These are phyloP conservation scores for Cyclophora albipunctata DNA, from an alignment of 2,888 invertebrate genomes.

Conservation along the genomic window DNA sequence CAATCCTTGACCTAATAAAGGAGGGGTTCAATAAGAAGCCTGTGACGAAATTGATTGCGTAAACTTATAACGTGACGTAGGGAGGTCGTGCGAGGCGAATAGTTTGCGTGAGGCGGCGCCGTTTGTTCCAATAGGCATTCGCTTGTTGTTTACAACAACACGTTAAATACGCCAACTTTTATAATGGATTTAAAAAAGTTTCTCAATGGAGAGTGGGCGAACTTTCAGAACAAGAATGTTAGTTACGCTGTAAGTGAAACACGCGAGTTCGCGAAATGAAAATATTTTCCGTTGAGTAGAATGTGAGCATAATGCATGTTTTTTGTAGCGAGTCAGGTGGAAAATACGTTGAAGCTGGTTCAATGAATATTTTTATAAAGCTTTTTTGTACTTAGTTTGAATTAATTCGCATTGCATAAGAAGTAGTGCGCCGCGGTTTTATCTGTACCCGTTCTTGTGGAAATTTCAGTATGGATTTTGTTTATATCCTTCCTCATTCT, in stretches of 20 bases:
- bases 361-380: too few species aligned
- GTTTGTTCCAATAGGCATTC: conserved; percentile 17
- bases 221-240: conserved; percentile 19
- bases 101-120: conserved; percentile 21
- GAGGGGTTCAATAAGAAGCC: background rate
- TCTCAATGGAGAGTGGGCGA: conserved; percentile 24
- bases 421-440: too few species aligned
- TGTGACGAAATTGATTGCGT: conserved; percentile 6
- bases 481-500: too few species aligned
- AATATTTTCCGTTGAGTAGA: conserved; percentile 4
- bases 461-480: too few species aligned
- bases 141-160: conserved; percentile 18
- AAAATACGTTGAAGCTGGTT: too few species aligned
- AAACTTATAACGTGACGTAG: conserved; percentile 5
- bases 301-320: too few species aligned
- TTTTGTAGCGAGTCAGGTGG: too few species aligned
- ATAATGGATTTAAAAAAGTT: conserved; percentile 40
- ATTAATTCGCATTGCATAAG: too few species aligned
- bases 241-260: conserved; percentile 13
- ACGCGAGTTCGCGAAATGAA: conserved; percentile 15
- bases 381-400: too few species aligned
- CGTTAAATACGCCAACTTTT: conserved; percentile 22
- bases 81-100: conserved; percentile 6
- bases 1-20: conserved; percentile 14
- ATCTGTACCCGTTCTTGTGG: too few species aligned